Base-by-base conservation (phyloP, 2,797 vertebrate genomes). In the Malacoraja senta region DNA sequence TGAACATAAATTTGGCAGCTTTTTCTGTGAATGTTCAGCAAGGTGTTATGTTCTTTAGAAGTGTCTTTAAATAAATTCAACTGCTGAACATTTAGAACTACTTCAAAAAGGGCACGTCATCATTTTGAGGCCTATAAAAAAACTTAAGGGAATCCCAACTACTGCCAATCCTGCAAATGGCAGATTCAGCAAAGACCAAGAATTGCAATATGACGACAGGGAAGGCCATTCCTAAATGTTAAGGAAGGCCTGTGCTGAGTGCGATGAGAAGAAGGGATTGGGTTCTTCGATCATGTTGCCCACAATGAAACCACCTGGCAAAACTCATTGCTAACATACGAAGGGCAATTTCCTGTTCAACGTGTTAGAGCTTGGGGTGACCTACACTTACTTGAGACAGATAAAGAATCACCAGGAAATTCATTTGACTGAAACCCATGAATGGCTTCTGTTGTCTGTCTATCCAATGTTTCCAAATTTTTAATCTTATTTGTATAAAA, bases 1-100 rank as follows among this genome's bases (percentile, higher is more conserved):
- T 91, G 26, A 68, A 26, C 19, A 44, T 74, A 74, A 17, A 91
- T 44, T 53, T 91, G 90, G 71, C 71, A 91, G 63, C 90, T 91
- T 74, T 44, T 74, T 72, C 63, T 53, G 12, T 1, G 9, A 44
- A 74, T 53, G 21, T 38, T 53, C 71, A 91, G 71, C 10, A 26
- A 72, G 35, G 19, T 91, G 38, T 91, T 29, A 74, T 91, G 90
- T 91, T 91, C 68, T 74, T 91, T 91, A 44, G 71, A 74, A 65
- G 38, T 68, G 38, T 44, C 24, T 91, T 91, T 72, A 91, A 91
- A 91, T 72, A 91, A 91, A 44, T 44, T 29, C 68, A 72, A 74
- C 68, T 74, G 90, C 90, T 91, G 68, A 74, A 53, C 35, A 74
- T 91, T 13, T 91, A 53, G 35, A 91, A 72, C 68, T 38, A 29